These are phyloP conservation scores for Holothuria glaberrima DNA, from an alignment of 35 echinoderm and acorn worm species.

Conservation along the genomic window DNA sequence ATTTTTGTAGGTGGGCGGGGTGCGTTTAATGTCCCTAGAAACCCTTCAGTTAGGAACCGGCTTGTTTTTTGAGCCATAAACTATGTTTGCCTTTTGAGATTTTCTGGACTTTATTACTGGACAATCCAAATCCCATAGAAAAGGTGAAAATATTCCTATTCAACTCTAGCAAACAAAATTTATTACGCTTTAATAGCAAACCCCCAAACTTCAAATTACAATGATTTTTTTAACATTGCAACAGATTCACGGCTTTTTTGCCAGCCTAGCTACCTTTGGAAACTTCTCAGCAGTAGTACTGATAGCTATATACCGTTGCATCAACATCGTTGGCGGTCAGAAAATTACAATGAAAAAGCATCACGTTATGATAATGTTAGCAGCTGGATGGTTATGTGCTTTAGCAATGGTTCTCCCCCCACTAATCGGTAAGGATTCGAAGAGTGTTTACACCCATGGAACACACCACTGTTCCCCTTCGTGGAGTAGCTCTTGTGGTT, in stretches of 20 bases:
- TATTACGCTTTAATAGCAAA: too few species aligned
- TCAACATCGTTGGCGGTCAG: not conserved
- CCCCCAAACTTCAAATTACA: too few species aligned
- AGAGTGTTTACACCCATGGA: not conserved
- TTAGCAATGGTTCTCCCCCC: not conserved
- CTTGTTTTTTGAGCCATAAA: too few species aligned
- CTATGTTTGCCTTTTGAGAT: too few species aligned
- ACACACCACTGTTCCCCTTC: conserved; percentile 37
- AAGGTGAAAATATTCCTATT: too few species aligned
- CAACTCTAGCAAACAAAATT: too few species aligned
- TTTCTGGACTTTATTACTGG: too few species aligned
- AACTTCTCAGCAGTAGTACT: not conserved
- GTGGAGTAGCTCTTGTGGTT: not conserved
- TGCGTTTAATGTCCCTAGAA: too few species aligned
- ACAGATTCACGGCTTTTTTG: conserved; percentile 12
- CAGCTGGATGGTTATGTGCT: not conserved
- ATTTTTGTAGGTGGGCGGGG: too few species aligned
- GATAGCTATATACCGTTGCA: conserved; percentile 22
- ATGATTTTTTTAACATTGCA: too few species aligned
- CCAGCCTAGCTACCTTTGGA: not conserved
- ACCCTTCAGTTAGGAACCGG: too few species aligned
- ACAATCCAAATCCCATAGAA: too few species aligned
- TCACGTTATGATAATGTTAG: not conserved
- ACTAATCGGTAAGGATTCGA: not conserved
- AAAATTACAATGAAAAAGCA: not conserved